phyloP scores from a whole-genome alignment of 2,113 vertebrate genomes.

The Nematolebias whitei region DNA sequence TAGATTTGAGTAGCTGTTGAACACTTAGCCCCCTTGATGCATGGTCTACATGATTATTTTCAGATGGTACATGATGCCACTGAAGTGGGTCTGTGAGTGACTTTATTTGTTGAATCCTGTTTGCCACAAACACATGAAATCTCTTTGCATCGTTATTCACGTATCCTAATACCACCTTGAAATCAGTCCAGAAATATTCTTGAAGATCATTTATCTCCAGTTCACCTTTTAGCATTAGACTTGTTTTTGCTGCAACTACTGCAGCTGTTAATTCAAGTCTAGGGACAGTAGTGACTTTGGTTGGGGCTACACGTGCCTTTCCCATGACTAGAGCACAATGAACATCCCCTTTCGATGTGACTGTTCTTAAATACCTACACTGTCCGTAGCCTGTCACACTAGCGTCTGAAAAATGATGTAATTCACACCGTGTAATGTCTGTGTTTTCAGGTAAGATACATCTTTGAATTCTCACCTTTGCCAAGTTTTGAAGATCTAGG shows the following conservation, averaged over 20 bases:
- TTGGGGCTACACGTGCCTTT: neutral
- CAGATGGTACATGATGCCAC: constrained; percentile 9
- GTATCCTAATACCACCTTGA: neutral
- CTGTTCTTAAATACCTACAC: neutral
- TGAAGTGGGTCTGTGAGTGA: neutral
- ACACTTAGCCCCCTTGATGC: neutral
- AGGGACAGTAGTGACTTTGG: neutral
- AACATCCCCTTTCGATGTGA: neutral
- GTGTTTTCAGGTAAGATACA: neutral
- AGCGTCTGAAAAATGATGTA: neutral
- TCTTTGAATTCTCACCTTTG: constrained; percentile 8
- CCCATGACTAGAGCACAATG: neutral
- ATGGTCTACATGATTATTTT: neutral
- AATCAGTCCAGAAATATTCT: constrained; percentile 14
- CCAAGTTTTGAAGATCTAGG: neutral
- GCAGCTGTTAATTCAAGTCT: constrained; percentile 1
- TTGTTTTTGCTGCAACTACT: constrained; percentile 1
- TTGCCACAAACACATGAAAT: too few species aligned
- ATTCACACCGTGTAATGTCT: neutral
- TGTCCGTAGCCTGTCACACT: neutral
- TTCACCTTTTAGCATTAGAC: constrained; percentile 5
- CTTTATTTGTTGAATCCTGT: too few species aligned
- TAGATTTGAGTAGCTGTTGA: neutral
- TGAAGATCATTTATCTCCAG: neutral
- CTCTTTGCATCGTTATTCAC: too few species aligned